Evolutionary conservation across 2,888 invertebrate genomes (phyloP), one percentile per base, ranked within the genome.

Genomic region (Melanostoma mellinum): DNA sequence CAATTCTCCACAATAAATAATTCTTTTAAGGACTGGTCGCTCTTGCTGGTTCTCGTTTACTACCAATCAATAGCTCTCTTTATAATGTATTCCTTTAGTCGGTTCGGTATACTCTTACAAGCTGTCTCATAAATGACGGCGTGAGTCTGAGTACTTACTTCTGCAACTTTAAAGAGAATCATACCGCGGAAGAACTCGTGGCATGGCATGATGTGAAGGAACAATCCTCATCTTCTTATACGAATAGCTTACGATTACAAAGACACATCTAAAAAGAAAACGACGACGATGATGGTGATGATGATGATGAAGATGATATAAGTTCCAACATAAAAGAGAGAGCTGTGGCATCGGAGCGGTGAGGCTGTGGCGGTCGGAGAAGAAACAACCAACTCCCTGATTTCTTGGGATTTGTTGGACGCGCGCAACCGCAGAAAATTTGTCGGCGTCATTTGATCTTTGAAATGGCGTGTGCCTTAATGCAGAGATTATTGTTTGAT

Each of bases 391-490:
- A 82, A 84, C 74, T 78, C 82, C 82, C 78, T 69, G 69, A 74
- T 79, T 74, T 84, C 74, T 74, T 74, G 65, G 69, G 68, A 63
- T 84, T 58, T 71, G 77, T 38, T 40, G 71, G 52, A 63, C 78
- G 72, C 88, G 89, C 89, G 89, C 88, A 89, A 89, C 89, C 90
- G 89, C 90, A 90, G 90, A 89, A 89, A 90, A 90, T 90, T 89
- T 90, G 87, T 88, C 90, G 91, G 91, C 86, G 6, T 52, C 73
- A 87, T 90, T 90, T 91, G 89, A 91, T 90, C 89, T 90, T 88
- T 87, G 87, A 88, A 88, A 90, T 90, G 91, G 90, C 90, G 90
- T 90, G 90, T 90, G 90, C 90, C 90, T 88, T 89, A 90, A 90
- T 90, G 89, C 90, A 87, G 90, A 89, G 90, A 90, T 90, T 89